These are phyloP conservation scores for Spisula subtruncata DNA, from an alignment of 2,888 invertebrate species.

Conservation along the genomic window DNA sequence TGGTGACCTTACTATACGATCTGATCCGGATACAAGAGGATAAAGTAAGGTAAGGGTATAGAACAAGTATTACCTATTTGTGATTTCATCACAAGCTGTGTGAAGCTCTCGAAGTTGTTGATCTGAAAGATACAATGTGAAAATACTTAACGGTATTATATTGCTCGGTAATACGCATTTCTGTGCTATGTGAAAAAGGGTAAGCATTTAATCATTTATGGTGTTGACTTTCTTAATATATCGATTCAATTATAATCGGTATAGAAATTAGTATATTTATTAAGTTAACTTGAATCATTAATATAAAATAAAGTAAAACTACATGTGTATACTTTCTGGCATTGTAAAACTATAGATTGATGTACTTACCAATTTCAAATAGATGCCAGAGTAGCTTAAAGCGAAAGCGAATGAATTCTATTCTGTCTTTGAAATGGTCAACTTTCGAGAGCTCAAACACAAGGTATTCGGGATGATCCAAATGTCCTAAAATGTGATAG, in stretches of 20 bases:
- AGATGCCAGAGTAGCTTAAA: constrained; percentile 84
- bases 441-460: constrained; percentile 85
- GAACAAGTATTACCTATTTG: constrained; percentile 77
- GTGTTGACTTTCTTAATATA: too few species aligned
- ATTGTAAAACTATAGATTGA: too few species aligned
- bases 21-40: too few species aligned
- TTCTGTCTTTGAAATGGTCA: constrained; percentile 83
- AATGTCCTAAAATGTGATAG: constrained; percentile 74
- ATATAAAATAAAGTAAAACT: too few species aligned
- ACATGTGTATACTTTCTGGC: too few species aligned
- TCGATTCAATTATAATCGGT: too few species aligned
- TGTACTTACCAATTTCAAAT: constrained; percentile 84
- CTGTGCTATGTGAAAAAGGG: too few species aligned
- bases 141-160: neutral
- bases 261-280: too few species aligned
- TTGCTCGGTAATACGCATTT: too few species aligned
- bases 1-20: too few species aligned
- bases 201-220: too few species aligned
- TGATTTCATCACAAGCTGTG: constrained; percentile 84
- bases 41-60: neutral
- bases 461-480: constrained; percentile 85
- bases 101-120: constrained; percentile 84
- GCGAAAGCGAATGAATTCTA: constrained; percentile 85
- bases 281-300: too few species aligned
- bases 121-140: constrained; percentile 76